Base-by-base conservation (phyloP, 2,113 vertebrate genomes). In the Anolis sagrei region DNA sequence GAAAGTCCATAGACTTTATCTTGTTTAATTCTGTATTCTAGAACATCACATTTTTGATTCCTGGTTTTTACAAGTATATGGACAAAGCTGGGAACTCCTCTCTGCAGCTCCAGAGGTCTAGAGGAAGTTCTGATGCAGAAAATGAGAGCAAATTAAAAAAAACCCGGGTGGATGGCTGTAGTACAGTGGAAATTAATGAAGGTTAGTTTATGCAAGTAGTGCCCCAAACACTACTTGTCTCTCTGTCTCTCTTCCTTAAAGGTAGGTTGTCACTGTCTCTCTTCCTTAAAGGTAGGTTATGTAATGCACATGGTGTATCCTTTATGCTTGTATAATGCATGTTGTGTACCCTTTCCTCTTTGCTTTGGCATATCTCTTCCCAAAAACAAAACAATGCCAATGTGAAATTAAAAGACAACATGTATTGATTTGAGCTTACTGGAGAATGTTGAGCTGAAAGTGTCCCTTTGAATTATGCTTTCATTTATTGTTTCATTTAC, bases 11-110 rank as follows among this genome's bases (percentile, higher is more conserved):
- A 73, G 19, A 49, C 73, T 79, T 92, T 72, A 70, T 54, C 76
- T 81, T 32, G 8, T 44, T 82, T 83, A 0, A 0, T 70, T 44
- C 77, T 94, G 25, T 87, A 69, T 94, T 93, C 54, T 92, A 99
- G 98, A 97, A 93, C 48, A 96, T 99, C 88, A 97, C 97, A 14
- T 97, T 98, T 92, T 95, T 99, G 93, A 97, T 99, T 86, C 98
- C 98, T 39, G 96, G 96, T 76, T 99, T 99, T 95, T 98, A 97
- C 89, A 96, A 95, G 70, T 95, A 95, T 93, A 97, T 97, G 96
- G 93, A 91, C 54, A 90, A 92, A 29, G 62, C 85, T 0, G 87
- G 87, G 49, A 91, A 91, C 75, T 91, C 91, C 19, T 87, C 91
- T 75, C 81, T 91, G 73, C 90, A 83, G 4, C 90, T 87, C 3